Evolutionary conservation across 2,113 vertebrate species (phyloP), one percentile per base, ranked within the genome.

Genomic region (Orientallactaga bullata): DNA sequence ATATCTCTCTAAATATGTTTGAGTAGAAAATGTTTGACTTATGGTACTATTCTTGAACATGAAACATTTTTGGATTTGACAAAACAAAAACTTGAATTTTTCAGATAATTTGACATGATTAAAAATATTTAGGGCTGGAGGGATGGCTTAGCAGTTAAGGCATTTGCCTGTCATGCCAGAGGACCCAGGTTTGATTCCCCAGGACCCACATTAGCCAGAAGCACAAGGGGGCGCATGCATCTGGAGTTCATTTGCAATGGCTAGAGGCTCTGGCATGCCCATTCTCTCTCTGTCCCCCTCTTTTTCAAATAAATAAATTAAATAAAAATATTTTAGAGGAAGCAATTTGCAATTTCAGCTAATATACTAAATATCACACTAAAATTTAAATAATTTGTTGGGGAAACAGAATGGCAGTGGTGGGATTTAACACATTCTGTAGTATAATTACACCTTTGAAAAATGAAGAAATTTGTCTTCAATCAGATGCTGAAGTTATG

Each of bases 391-490:
- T 82, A 76, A 77, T 88, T 89, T 79, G 30, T 72, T 11, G 93
- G 71, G 82, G 55, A 95, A 91, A 55, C 51, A 74, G 24, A 78
- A 76, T 60, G 69, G 58, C 84, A 94, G 72, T 91, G 86, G 93
- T 95, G 73, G 89, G 91, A 77, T 37, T 90, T 78, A 91, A 39
- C 51, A 72, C 94, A 51, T 91, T 94, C 83, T 95, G 78, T 91
- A 83, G 26, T 82, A 35, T 58, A 83, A 47, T 92, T 92, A 26
- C 3, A 92, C 18, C 65, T 90, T 92, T 92, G 74, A 63, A 61
- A 91, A 83, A 65, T 37, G 21, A 80, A 91, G 47, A 28, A 55
- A 66, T 90, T 71, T 83, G 23, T 78, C 10, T 66, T 89, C 77
- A 83, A 0, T 91, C 83, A 88, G 83, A 63, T 37, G 77, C 87